Evolutionary conservation across 2,888 invertebrate species (phyloP), one percentile per base, ranked within the genome.

Genomic region (Rhodophaea formosa): DNA sequence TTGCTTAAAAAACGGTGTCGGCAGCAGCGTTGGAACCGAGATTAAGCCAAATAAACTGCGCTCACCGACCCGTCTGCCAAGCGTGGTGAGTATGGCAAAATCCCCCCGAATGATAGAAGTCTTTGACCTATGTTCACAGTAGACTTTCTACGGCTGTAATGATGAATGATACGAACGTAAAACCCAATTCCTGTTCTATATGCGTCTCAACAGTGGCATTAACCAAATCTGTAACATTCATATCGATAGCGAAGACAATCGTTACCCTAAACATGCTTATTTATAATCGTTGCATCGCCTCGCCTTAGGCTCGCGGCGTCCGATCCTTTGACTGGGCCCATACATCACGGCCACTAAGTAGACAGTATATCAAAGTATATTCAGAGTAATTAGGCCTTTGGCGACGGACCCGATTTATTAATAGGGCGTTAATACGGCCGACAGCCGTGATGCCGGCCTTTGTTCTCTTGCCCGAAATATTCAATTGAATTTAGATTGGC

Each of bases 361-460:
- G 90, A 90, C 90, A 91, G 88, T 90, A 89, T 89, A 91, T 91
- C 90, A 90, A 86, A 86, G 80, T 80, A 83, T 85, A 87, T 84
- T 80, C 74, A 76, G 86, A 88, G 89, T 91, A 91, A 91, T 91
- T 91, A 91, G 91, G 84, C 91, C 90, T 67, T 72, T 89, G 86
- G 91, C 89, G 90, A 89, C 88, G 82, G 86, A 87, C 84, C 84
- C 84, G 86, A 90, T 91, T 91, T 90, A 90, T 89, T 80, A 74
- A 82, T 82, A 80, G 86, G 87, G 86, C 88, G 88, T 86, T 88
- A 90, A 90, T 89, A 77, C 82, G 80, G 65, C 84, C 80, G 90
- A 90, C 89, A 88, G 83, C 84, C 89, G 84, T 88, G 77, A 75
- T 81, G 82, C 87, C 84, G 86, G 84, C 88, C 81, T 88, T 90